Conservation (phyloP, 35 echinoderm and acorn worm genomes). For the Stichopus chloronotus region DNA sequence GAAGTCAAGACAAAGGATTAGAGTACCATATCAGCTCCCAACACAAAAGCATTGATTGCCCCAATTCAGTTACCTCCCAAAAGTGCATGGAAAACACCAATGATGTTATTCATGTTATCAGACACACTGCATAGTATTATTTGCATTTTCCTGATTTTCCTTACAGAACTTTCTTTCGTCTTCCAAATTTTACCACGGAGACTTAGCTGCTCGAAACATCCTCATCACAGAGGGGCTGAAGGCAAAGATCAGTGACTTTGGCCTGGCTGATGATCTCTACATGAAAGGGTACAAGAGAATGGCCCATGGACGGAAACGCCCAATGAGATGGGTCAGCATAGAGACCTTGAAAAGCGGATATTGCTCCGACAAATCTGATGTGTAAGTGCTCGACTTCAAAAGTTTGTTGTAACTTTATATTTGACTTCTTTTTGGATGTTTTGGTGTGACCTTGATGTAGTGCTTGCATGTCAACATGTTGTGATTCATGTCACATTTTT, state of each 20-base stretch:
- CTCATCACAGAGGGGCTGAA: conserved; percentile 74
- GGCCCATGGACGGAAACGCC: conserved; percentile 72
- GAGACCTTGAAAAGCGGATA: conserved; percentile 65
- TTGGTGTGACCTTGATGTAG: too few species aligned
- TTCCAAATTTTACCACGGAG: conserved; percentile 85
- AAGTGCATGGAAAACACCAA: too few species aligned
- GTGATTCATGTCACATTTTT: too few species aligned
- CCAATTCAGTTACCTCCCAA: too few species aligned
- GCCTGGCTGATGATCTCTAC: conserved; percentile 89
- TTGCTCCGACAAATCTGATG: conserved; percentile 42
- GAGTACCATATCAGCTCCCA: too few species aligned
- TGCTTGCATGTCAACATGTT: too few species aligned
- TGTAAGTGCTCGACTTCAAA: conserved; percentile 22
- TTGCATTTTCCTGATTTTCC: not conserved
- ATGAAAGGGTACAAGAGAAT: conserved; percentile 76
- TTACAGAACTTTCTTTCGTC: conserved; percentile 76
- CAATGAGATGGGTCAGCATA: conserved; percentile 89
- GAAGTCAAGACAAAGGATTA: too few species aligned
- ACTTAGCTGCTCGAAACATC: conserved; percentile 86
- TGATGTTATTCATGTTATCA: too few species aligned
- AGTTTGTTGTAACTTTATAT: not conserved
- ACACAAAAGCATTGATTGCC: too few species aligned
- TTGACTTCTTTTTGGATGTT: not conserved
- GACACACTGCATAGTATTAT: not conserved
- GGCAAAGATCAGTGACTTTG: conserved; percentile 92